Evolutionary conservation across 53 echinoderm and acorn worm species (phyloP).

Genomic region (Mesocentrotus franciscanus): DNA sequence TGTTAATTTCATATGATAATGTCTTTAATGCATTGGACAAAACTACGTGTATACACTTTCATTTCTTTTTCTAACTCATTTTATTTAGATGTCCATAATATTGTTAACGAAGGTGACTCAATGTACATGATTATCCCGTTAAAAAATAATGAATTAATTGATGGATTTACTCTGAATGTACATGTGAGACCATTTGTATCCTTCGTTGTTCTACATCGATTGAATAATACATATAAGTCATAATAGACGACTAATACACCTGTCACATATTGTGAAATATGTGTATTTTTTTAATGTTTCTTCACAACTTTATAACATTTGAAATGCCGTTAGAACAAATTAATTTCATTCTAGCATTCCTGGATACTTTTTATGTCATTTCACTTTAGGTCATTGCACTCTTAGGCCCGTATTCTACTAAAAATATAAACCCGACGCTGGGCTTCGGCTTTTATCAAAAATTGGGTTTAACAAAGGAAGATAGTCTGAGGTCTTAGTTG

Average conservation of each 20-base stretch:
- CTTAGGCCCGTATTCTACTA: background rate
- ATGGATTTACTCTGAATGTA: background rate
- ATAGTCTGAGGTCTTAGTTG: no score
- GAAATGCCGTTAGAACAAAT: background rate
- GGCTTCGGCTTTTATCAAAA: no score
- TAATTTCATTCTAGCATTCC: background rate
- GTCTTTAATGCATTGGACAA: background rate
- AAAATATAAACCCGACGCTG: no score
- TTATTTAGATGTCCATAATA: background rate
- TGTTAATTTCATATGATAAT: background rate
- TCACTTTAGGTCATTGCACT: background rate
- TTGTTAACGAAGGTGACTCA: background rate
- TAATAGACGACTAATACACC: background rate
- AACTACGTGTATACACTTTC: background rate
- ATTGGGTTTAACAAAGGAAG: no score
- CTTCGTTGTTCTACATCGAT: background rate
- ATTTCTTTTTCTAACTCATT: constrained; percentile 6
- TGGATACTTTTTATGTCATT: background rate
- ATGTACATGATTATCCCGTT: background rate
- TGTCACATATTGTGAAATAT: background rate
- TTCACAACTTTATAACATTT: background rate
- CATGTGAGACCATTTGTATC: background rate
- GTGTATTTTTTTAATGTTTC: background rate
- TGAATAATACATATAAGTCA: background rate
- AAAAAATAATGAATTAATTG: background rate